Percentiles rank a stretch among this genome's conserved stretches.
Evolutionary conservation across 1,140 invertebrate species (phyloP).

Genomic region (Conopomorpha cramerella): DNA sequence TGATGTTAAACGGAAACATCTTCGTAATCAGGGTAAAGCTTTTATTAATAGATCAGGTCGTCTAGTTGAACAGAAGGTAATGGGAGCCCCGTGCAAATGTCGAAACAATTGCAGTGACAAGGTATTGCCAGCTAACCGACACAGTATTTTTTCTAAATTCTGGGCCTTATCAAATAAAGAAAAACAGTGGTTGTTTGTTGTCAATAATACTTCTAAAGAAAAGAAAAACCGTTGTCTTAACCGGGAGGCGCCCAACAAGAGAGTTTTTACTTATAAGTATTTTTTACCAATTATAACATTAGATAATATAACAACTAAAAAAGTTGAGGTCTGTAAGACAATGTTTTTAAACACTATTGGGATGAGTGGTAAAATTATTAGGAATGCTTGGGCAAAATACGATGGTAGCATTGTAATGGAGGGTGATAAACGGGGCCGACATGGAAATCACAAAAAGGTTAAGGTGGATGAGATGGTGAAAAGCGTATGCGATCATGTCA

Average conservation of each 20-base stretch:
- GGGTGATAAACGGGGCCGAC: conserved; percentile 7
- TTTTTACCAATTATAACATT: background rate
- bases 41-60: no score
- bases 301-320: background rate
- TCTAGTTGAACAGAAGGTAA: no score
- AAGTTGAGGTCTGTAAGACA: conserved; percentile 7
- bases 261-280: background rate
- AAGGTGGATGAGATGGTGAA: conserved; percentile 4
- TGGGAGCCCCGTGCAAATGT: no score
- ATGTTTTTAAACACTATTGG: conserved; percentile 12
- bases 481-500: conserved; percentile 1
- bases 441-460: conserved; percentile 7
- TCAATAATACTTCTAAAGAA: background rate
- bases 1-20: no score
- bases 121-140: background rate
- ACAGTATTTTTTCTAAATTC: background rate
- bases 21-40: no score
- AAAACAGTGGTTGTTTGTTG: background rate
- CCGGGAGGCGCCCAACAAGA: background rate
- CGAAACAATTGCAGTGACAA: no score
- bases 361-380: conserved; percentile 5
- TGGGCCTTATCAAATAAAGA: background rate
- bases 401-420: conserved; percentile 5
- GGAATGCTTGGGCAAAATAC: conserved; percentile 10
- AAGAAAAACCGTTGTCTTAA: background rate